These are phyloP conservation scores for Colletes latitarsis DNA, from an alignment of 1,140 invertebrate genomes.

Conservation along the genomic window DNA sequence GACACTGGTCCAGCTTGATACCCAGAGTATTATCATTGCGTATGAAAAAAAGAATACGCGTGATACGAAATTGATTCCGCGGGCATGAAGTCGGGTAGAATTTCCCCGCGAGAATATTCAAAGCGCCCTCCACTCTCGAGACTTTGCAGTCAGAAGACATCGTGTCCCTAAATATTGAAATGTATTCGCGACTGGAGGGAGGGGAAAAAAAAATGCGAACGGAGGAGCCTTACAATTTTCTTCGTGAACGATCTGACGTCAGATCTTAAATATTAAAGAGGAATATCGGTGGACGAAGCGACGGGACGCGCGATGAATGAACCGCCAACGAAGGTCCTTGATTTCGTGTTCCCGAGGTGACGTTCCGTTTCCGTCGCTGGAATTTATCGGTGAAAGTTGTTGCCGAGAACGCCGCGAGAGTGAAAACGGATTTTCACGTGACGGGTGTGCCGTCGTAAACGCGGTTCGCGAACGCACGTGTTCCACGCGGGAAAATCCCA, in stretches of 20 bases:
- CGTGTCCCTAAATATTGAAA: constrained; percentile 31
- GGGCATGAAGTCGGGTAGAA: neutral
- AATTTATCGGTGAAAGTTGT: constrained; percentile 51
- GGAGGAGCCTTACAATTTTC: constrained; percentile 20
- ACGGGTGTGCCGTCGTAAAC: constrained; percentile 14
- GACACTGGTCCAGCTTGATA: no score
- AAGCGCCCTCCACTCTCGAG: neutral
- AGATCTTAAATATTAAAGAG: constrained; percentile 37
- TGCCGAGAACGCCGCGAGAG: constrained; percentile 37
- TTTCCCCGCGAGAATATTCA: neutral
- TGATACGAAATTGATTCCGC: no score
- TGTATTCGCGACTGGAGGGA: constrained; percentile 26
- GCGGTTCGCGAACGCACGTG: constrained; percentile 43
- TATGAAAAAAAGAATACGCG: no score
- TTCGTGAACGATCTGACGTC: constrained; percentile 23
- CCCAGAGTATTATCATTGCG: no score
- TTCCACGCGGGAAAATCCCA: constrained; percentile 40
- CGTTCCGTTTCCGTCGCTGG: neutral
- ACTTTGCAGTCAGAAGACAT: constrained; percentile 5
- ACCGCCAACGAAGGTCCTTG: constrained; percentile 20
- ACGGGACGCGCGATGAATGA: constrained; percentile 12
- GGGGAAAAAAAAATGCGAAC: neutral
- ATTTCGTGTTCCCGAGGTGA: neutral
- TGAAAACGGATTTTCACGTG: constrained; percentile 60
- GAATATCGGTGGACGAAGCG: neutral